These are phyloP conservation scores for Drosophila lacteicornis DNA, from an alignment of 1,140 invertebrate species.

Conservation along the genomic window DNA sequence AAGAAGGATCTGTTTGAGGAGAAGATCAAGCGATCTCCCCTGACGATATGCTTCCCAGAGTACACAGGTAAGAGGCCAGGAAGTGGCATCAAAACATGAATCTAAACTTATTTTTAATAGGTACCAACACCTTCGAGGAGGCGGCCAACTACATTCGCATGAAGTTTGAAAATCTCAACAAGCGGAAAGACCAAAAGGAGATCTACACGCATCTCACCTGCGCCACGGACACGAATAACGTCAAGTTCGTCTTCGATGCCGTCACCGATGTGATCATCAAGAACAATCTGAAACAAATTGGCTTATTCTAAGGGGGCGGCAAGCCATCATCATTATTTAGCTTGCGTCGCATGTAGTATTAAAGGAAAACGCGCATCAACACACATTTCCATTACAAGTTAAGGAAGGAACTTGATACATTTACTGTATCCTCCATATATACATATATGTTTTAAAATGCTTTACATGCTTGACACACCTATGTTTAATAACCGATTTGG, in stretches of 20 bases:
- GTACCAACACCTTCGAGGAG: constrained; percentile 94
- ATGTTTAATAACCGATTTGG: constrained; percentile 72
- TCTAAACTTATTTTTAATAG: constrained; percentile 77
- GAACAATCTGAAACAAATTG: constrained; percentile 96
- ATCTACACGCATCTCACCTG: constrained; percentile 97
- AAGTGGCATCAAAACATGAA: neutral
- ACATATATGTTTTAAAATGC: constrained; percentile 54
- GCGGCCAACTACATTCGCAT: constrained; percentile 94
- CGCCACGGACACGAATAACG: constrained; percentile 96
- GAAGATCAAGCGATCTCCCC: constrained; percentile 95
- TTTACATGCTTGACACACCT: constrained; percentile 59
- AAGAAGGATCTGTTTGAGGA: constrained; percentile 99
- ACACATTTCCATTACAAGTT: constrained; percentile 75
- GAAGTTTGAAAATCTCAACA: constrained; percentile 95
- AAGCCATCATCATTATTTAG: constrained; percentile 41
- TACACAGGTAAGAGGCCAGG: constrained; percentile 89
- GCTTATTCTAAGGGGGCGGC: constrained; percentile 86
- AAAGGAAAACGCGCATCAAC: constrained; percentile 63
- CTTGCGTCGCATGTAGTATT: constrained; percentile 70
- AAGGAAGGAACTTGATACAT: constrained; percentile 59
- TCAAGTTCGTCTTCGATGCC: constrained; percentile 96
- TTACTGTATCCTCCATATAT: constrained; percentile 47
- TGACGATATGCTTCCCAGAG: constrained; percentile 97
- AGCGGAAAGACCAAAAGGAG: constrained; percentile 94
- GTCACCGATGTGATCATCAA: constrained; percentile 97